Evolutionary conservation across 2,888 invertebrate species (phyloP).

Genomic region (Liodrosophila aerea): DNA sequence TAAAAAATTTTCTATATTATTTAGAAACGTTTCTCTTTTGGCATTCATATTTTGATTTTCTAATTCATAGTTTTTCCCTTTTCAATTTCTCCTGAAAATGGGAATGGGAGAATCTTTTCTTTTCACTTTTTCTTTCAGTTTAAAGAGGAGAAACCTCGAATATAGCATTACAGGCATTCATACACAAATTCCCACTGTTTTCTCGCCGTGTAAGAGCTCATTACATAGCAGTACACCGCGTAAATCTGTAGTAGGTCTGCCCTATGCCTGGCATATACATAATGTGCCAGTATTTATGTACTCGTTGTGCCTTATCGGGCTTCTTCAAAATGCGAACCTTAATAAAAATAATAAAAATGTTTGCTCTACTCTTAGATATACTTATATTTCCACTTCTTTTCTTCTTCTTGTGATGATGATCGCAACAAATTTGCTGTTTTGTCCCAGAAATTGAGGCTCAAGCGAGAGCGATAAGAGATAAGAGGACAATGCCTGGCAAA

Average conservation of each 20-base stretch:
- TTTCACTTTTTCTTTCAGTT: too few relatives aligned
- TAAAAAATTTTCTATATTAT: too few relatives aligned
- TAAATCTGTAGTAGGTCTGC: too few relatives aligned
- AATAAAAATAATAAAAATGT: constrained; percentile 40
- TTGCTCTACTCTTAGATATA: constrained; percentile 5
- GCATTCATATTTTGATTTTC: too few relatives aligned
- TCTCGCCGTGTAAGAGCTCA: too few relatives aligned
- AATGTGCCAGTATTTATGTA: background rate
- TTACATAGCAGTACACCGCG: too few relatives aligned
- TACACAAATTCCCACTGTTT: background rate
- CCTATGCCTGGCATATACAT: background rate
- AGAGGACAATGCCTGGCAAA: background rate
- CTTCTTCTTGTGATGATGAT: background rate
- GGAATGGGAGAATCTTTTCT: too few relatives aligned
- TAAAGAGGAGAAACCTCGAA: too few relatives aligned
- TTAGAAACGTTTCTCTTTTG: too few relatives aligned
- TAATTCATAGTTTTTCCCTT: too few relatives aligned
- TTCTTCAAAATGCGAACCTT: background rate
- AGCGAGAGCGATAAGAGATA: constrained; percentile 19
- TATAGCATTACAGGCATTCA: background rate
- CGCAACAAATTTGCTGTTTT: constrained; percentile 4
- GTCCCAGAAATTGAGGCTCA: constrained; percentile 41
- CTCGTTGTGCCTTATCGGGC: constrained; percentile 30
- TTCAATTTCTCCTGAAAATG: too few relatives aligned
- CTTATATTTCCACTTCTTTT: background rate